phyloP scores from a whole-genome alignment of 2,113 vertebrate genomes.

The Hemibagrus wyckioides region DNA sequence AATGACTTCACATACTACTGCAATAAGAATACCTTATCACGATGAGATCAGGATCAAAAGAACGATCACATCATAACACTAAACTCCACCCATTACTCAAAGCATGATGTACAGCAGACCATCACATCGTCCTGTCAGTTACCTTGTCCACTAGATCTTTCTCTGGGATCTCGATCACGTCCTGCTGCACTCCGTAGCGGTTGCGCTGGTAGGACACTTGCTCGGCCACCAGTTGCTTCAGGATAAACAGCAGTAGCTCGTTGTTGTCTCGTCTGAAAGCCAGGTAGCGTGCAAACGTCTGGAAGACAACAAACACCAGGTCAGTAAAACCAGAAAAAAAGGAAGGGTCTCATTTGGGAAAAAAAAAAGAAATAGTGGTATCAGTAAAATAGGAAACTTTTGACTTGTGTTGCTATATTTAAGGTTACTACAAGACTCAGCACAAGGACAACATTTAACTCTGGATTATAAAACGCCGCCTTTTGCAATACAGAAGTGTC shows the following conservation, averaged over 20 bases:
- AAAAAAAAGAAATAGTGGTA: background rate
- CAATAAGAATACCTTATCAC: background rate
- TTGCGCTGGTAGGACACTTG: constrained; percentile 92
- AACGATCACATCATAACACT: background rate
- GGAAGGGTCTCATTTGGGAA: background rate
- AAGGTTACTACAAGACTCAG: background rate
- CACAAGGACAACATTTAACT: background rate
- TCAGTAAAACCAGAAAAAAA: background rate
- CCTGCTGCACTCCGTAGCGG: constrained; percentile 89
- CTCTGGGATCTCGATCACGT: constrained; percentile 87
- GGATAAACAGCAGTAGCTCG: constrained; percentile 92
- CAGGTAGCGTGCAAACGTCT: constrained; percentile 95
- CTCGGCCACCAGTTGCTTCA: constrained; percentile 94
- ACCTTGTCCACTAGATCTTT: constrained; percentile 96
- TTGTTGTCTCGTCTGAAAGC: constrained; percentile 96
- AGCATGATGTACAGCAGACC: background rate
- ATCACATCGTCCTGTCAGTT: background rate
- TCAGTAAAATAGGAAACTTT: background rate
- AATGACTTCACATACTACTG: background rate
- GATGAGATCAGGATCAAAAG: too few relatives aligned
- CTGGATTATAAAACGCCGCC: background rate
- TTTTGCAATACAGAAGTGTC: background rate
- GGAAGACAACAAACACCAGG: background rate
- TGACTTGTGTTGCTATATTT: background rate
- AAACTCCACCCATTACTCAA: background rate